Base-by-base conservation (phyloP, 35 echinoderm and acorn worm species). In the Lytechinus variegatus region DNA sequence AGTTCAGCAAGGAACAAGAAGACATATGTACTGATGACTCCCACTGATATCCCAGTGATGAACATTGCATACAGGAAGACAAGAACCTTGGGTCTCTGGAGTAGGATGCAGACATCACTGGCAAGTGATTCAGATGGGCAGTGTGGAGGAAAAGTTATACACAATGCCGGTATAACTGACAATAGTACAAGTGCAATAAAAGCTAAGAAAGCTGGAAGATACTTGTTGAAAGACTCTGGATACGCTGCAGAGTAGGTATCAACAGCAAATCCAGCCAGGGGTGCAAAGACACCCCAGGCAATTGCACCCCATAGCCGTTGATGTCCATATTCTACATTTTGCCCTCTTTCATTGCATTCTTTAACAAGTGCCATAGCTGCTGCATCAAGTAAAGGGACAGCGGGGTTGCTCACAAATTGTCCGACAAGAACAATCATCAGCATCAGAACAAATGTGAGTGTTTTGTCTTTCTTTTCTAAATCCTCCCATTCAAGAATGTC, bases 221-320 rank as follows among this genome's bases (percentile, higher is more conserved):
- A 98, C 5, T 60, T 96, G 54, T 97, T 97, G 51, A 87, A 86
- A n/a, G 92, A 93, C 8, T 90, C 93, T 8, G 95, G 92, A 52
- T 94, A 55, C 3, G 92, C 91, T 29, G 92, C 71, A 53, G 88
- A 89, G 28, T 95, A 96, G 19, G 87, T 52, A 86, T 98, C 97
- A 54, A 98, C 94, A 9, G 91, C 90, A 54, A 96, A n/a, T 13
- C 97, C 97, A 0, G 96, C 92, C 5, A 98, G 53, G 13, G 93
- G 60, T 28, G 96, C 89, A n/a, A 98, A 92, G 28, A 66, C 58
- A 21, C 97, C 97, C 95, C 95, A 98, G 4, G 96, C 97, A 21
- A 98, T 44, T 24, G 72, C 97, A 24, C 97, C 97, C 97, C 97
- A 98, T 14, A 98, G 53, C 54, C 97, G 21, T 58, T 98, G 97